These are phyloP conservation scores for Phalera bucephala DNA, from an alignment of 2,888 invertebrate genomes.

Conservation along the genomic window DNA sequence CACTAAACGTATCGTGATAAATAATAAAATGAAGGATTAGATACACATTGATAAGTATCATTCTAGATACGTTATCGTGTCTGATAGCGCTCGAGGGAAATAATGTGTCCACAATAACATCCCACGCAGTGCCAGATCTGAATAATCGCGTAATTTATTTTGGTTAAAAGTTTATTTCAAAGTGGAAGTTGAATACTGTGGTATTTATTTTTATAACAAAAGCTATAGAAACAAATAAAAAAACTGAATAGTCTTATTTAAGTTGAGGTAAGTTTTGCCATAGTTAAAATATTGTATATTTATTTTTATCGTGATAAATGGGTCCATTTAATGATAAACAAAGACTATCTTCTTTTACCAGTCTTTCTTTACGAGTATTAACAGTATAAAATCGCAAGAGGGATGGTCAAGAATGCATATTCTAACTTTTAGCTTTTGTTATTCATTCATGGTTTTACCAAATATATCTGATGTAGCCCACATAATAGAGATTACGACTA, in stretches of 20 bases:
- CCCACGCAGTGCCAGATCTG: conserved; percentile 22
- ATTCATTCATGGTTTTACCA: too few relatives aligned
- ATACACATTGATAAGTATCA: conserved; percentile 24
- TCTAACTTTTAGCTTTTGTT: too few relatives aligned
- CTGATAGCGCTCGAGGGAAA: conserved; percentile 18
- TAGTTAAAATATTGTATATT: too few relatives aligned
- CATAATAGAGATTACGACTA: too few relatives aligned
- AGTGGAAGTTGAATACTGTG: conserved; percentile 3
- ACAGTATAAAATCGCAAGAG: too few relatives aligned
- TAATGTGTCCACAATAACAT: conserved; percentile 31
- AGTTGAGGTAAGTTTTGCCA: not conserved
- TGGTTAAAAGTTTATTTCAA: conserved; percentile 2
- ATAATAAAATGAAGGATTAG: conserved; percentile 17
- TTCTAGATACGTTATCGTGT: conserved; percentile 29
- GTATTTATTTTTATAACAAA: conserved; percentile 1
- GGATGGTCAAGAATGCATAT: too few relatives aligned
- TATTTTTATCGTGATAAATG: too few relatives aligned
- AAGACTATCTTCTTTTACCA: too few relatives aligned
- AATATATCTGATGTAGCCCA: too few relatives aligned
- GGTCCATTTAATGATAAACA: too few relatives aligned
- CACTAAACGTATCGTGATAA: conserved; percentile 2
- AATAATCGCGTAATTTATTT: conserved; percentile 7
- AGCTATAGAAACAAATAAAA: not conserved
- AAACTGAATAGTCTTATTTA: not conserved
- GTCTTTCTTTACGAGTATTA: too few relatives aligned